phyloP scores from a whole-genome alignment of 2,113 vertebrate genomes.

The Vombatus ursinus region DNA sequence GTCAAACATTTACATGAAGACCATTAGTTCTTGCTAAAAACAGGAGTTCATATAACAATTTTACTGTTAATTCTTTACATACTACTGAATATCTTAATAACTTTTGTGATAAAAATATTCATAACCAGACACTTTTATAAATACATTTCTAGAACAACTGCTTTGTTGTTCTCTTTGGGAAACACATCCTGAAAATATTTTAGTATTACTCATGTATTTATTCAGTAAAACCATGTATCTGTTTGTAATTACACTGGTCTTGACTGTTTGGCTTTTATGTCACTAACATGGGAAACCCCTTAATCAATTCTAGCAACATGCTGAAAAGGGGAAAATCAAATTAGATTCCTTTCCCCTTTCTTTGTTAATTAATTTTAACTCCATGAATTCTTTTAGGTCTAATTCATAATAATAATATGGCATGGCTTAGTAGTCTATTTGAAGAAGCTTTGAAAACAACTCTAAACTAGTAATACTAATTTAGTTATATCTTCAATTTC shows the following conservation, averaged over 20 bases:
- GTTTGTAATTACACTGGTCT: neutral
- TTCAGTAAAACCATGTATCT: neutral
- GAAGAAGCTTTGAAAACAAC: neutral
- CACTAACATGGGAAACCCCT: neutral
- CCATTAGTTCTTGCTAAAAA: neutral
- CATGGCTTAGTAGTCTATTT: neutral
- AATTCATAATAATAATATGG: neutral
- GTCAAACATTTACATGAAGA: neutral
- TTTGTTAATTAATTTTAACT: constrained; percentile 8
- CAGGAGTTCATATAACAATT: constrained; percentile 1
- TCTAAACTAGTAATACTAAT: neutral
- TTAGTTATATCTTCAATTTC: neutral
- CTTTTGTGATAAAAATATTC: neutral
- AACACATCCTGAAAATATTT: neutral
- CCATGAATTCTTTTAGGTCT: neutral
- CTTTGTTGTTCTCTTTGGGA: neutral
- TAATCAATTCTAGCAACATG: neutral
- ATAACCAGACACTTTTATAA: neutral
- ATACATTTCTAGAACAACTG: neutral
- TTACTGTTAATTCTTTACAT: neutral
- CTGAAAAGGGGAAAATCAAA: neutral
- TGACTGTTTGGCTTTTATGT: neutral
- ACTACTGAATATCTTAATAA: neutral
- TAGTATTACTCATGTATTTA: neutral
- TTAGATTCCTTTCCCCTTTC: neutral